These are phyloP conservation scores for Parochlus steinenii DNA, from an alignment of 2,888 invertebrate genomes.

Conservation along the genomic window DNA sequence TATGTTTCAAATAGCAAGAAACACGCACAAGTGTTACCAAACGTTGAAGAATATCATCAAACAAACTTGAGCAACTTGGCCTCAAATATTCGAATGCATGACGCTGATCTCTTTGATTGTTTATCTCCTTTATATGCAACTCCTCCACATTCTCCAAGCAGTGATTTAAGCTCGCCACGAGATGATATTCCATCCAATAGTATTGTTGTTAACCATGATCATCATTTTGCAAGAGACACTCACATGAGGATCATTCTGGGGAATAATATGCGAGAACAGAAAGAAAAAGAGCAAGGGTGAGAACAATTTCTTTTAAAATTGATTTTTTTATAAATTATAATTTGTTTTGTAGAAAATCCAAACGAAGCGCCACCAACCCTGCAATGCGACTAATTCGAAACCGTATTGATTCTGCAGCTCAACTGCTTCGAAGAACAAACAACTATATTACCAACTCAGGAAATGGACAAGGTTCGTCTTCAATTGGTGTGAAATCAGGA, in stretches of 20 bases:
- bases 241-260: slow-evolving; percentile 82
- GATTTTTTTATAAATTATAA: slow-evolving; percentile 8
- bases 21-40: slow-evolving; percentile 29
- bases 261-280: slow-evolving; percentile 23
- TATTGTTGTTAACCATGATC: slow-evolving; percentile 40
- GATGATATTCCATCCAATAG: slow-evolving; percentile 24
- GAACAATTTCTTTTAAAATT: background rate
- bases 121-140: slow-evolving; percentile 61
- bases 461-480: slow-evolving; percentile 30
- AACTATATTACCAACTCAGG: slow-evolving; percentile 26
- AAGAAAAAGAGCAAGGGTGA: slow-evolving; percentile 15
- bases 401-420: slow-evolving; percentile 32
- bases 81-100: slow-evolving; percentile 14
- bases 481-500: slow-evolving; percentile 32
- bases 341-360: slow-evolving; percentile 36
- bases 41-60: slow-evolving; percentile 30
- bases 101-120: slow-evolving; percentile 31
- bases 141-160: slow-evolving; percentile 58
- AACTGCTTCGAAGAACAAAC: slow-evolving; percentile 29
- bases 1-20: slow-evolving; percentile 21
- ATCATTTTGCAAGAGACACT: slow-evolving; percentile 76
- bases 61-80: too few species aligned
- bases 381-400: slow-evolving; percentile 58
- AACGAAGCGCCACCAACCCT: slow-evolving; percentile 73
- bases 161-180: slow-evolving; percentile 39